Base-by-base conservation (phyloP, 2,113 vertebrate species). In the Urocitellus parryii region DNA sequence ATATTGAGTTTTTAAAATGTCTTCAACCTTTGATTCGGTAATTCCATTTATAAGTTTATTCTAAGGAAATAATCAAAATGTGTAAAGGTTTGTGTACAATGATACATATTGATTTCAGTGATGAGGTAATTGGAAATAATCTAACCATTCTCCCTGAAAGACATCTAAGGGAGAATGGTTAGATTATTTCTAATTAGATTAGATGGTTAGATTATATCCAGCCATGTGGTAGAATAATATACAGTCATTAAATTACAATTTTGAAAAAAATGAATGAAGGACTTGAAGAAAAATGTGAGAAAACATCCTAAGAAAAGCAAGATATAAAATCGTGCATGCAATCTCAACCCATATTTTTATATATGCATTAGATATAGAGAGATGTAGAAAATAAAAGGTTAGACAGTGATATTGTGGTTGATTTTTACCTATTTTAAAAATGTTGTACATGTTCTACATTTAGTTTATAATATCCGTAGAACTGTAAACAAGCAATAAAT, bases 1-100 rank as follows among this genome's bases (percentile, higher is more conserved):
- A 8, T 88, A n/a, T 77, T 85, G 58, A 91, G 74, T 85, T 95
- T 96, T 94, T 93, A 14, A 93, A 94, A 70, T 86, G 63, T 51
- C 65, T 73, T n/a, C 32, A 83, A 51, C n/a, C 4, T 85, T 88
- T 77, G 77, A 78, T 14, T 92, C 53, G 22, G 32, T 87, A 90
- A 51, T 96, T 82, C n/a, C 42, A 76, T 68, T 81, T 79, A 11
- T n/a, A 37, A 80, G 87, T 94, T 91, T 91, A 80, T 83, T 34
- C 68, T 88, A 74, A 91, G 82, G 68, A 90, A 92, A 74, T 93
- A 48, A 72, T 93, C 48, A 72, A 92, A 91, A 83, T 88, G 81
- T 72, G 74, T 78, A 81, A 92, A 78, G 83, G 81, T 95, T 86
- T 93, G 39, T 72, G 4, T 73, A 63, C 3, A 63, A 61, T 27